These are phyloP conservation scores for Lophius piscatorius DNA, from an alignment of 2,113 vertebrate genomes.

Conservation along the genomic window DNA sequence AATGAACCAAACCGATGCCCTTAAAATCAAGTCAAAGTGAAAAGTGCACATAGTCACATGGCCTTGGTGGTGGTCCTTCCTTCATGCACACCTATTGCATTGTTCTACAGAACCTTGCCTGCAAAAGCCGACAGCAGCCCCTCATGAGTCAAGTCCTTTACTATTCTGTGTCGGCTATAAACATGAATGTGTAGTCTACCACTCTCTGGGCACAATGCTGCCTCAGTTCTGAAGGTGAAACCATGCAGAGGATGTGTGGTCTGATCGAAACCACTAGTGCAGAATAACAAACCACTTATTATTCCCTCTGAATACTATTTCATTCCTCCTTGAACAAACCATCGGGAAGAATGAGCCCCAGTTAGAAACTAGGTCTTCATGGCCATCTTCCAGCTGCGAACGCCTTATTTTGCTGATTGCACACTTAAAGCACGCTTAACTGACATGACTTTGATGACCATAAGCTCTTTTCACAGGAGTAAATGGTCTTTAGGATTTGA, in stretches of 20 bases:
- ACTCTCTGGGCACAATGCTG: slow-evolving; percentile 55
- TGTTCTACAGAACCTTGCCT: slow-evolving; percentile 15
- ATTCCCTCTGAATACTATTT: slow-evolving; percentile 43
- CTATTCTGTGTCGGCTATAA: slow-evolving; percentile 16
- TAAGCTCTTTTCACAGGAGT: not conserved
- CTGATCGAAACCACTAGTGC: slow-evolving; percentile 45
- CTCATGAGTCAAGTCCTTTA: slow-evolving; percentile 43
- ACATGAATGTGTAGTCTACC: slow-evolving; percentile 48
- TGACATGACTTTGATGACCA: slow-evolving; percentile 20
- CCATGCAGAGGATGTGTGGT: slow-evolving; percentile 60
- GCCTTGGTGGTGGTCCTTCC: not conserved
- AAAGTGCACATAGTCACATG: not conserved
- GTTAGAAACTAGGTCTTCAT: slow-evolving; percentile 12
- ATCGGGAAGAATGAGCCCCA: slow-evolving; percentile 35
- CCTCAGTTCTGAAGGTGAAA: slow-evolving; percentile 68
- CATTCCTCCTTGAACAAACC: slow-evolving; percentile 51
- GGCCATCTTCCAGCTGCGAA: slow-evolving; percentile 7
- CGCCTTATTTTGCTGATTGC: slow-evolving; percentile 26
- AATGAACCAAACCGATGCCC: not conserved
- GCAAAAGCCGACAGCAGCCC: slow-evolving; percentile 27
- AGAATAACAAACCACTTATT: slow-evolving; percentile 59
- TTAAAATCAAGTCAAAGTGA: not conserved
- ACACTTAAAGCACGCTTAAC: not conserved
- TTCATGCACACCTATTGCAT: slow-evolving; percentile 2
- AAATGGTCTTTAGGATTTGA: slow-evolving; percentile 24